Base-by-base conservation (phyloP, 2,888 invertebrate genomes). In the Ophion ventricosus region DNA sequence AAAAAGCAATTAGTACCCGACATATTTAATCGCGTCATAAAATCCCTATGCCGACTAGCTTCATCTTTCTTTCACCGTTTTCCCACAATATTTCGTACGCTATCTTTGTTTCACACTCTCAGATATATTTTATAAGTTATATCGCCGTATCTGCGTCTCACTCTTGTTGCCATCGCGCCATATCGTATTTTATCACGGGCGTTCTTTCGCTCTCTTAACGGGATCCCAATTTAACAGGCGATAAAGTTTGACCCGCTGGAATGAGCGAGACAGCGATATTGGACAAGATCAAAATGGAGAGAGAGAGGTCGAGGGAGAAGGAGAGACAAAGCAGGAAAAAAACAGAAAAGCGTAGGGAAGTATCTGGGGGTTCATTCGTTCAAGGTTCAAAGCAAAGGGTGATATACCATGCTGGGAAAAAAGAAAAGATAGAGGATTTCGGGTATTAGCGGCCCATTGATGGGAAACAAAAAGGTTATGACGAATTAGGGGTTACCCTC, bases 401-500 rank as follows among this genome's bases (percentile, higher is more conserved):
- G 82, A 63, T 70, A 80, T 76, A 77, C 64, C 78, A 74, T 17
- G 69, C 61, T 35, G 57, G 59, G 25, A 20, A 61, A 23, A 54
- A 54, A 40, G 69, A 73, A 64, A 63, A 73, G 49, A 66, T 64
- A 72, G 80, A 86, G 87, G 87, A 88, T 88, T 88, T 86, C 79
- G 83, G 87, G 88, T 86, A 88, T 88, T 88, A 88, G 86, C 79
- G 84, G 83, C 78, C 86, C 87, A 89, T 89, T 88, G 88, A 87
- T 86, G 87, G 87, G 87, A 88, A 83, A 87, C 87, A 89, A 88
- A 89, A 89, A 90, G 85, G 89, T 91, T 91, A 91, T 91, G 91
- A 92, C 89, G 91, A 92, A 91, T 91, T 90, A 91, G 89, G 88
- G 81, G 69, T 89, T 88, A 88, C 89, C 88, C 90, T 90, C 87